These are phyloP conservation scores for Meleagris gallopavo DNA, from an alignment of 2,113 vertebrate species.

Conservation along the genomic window DNA sequence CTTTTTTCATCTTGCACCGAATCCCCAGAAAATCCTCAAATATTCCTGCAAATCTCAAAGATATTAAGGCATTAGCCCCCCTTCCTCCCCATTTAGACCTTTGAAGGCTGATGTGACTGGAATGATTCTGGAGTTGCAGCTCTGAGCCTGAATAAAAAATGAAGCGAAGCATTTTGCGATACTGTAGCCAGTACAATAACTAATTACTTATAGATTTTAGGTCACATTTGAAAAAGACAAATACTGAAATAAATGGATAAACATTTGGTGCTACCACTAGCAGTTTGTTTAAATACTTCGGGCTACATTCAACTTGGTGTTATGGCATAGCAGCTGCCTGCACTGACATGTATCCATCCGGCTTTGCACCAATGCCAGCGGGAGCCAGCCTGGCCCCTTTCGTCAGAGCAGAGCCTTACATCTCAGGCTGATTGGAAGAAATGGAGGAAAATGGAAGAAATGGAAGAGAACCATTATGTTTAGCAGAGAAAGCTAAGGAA, in stretches of 20 bases:
- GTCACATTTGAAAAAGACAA: slow-evolving; percentile 83
- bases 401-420: background rate
- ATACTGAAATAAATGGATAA: slow-evolving; percentile 79
- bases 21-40: slow-evolving; percentile 82
- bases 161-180: slow-evolving; percentile 71
- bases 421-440: background rate
- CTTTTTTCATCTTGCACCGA: slow-evolving; percentile 57
- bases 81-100: slow-evolving; percentile 77
- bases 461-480: slow-evolving; percentile 19
- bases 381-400: background rate
- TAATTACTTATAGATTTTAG: slow-evolving; percentile 86
- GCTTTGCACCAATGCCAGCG: background rate
- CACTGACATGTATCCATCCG: background rate
- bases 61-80: slow-evolving; percentile 77
- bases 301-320: background rate
- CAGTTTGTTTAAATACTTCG: slow-evolving; percentile 59
- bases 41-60: slow-evolving; percentile 80
- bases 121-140: slow-evolving; percentile 77
- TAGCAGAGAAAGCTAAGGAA: slow-evolving; percentile 44
- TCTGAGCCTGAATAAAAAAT: slow-evolving; percentile 78
- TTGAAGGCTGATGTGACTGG: slow-evolving; percentile 80
- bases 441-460: background rate
- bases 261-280: slow-evolving; percentile 63
- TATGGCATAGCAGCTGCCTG: background rate
- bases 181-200: slow-evolving; percentile 72